Conservation (phyloP, 2,888 invertebrate genomes). For the Noctua comes region DNA sequence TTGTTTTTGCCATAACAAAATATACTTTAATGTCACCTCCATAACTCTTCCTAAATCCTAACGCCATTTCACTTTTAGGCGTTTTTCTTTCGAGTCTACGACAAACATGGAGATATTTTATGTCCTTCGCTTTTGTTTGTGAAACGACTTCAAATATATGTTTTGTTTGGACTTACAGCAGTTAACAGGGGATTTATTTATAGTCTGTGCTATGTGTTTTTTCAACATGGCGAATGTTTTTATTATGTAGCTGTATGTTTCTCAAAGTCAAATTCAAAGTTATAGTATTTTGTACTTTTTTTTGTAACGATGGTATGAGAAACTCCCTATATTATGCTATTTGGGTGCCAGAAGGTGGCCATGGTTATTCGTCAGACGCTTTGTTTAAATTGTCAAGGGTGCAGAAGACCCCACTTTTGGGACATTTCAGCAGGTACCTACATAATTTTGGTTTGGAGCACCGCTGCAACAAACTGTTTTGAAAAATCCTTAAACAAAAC, state of each 20-base stretch:
- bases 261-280: neutral
- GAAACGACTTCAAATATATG: constrained; percentile 66
- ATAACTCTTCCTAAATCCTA: constrained; percentile 30
- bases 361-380: neutral
- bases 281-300: neutral
- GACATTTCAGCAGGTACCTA: neutral
- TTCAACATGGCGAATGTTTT: neutral
- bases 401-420: neutral
- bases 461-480: neutral
- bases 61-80: constrained; percentile 63
- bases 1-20: neutral
- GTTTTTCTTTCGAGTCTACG: constrained; percentile 64
- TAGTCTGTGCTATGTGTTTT: neutral
- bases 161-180: constrained; percentile 59
- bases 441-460: neutral
- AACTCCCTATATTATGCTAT: too few species aligned
- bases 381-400: neutral
- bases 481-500: neutral
- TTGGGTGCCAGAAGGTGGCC: neutral
- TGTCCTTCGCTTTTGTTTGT: constrained; percentile 63
- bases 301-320: neutral
- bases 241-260: neutral
- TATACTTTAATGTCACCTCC: constrained; percentile 20
- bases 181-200: constrained; percentile 50
- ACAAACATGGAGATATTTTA: constrained; percentile 70